Percentiles rank a stretch among this genome's conserved stretches.
phyloP scores from a whole-genome alignment of 2,888 invertebrate genomes.

The Perdita meconis region DNA sequence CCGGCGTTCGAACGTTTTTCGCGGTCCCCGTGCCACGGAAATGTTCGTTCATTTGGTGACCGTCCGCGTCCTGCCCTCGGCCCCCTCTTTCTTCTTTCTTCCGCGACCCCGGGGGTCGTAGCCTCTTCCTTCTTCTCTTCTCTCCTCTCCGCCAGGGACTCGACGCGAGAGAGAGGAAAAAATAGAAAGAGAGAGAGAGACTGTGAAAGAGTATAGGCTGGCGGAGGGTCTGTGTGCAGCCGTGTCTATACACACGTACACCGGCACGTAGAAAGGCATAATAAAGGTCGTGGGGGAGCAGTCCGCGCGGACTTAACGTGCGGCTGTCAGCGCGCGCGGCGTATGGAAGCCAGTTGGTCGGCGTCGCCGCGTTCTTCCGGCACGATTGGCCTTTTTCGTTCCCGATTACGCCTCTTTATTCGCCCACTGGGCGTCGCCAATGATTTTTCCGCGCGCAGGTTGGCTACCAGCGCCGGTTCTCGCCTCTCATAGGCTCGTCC shows the following conservation, averaged over 20 bases:
- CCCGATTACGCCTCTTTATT: constrained; percentile 77
- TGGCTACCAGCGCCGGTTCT: constrained; percentile 61
- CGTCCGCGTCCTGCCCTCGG: constrained; percentile 61
- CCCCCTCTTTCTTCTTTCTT: constrained; percentile 67
- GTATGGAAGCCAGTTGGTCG: constrained; percentile 57
- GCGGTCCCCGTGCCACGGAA: constrained; percentile 79
- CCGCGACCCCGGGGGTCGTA: constrained; percentile 52
- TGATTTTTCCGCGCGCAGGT: constrained; percentile 74
- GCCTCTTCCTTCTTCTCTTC: constrained; percentile 56
- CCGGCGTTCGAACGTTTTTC: constrained; percentile 72
- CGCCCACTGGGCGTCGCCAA: constrained; percentile 75
- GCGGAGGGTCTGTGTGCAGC: constrained; percentile 40
- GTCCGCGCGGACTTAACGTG: constrained; percentile 81
- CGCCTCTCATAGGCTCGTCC: constrained; percentile 72
- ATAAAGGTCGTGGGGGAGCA: constrained; percentile 66
- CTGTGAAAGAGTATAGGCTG: constrained; percentile 60
- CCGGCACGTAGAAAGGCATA: constrained; percentile 69
- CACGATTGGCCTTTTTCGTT: constrained; percentile 79
- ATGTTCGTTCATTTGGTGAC: constrained; percentile 77
- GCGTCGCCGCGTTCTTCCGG: constrained; percentile 51
- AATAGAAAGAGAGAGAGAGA: too few species aligned
- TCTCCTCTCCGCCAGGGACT: constrained; percentile 20
- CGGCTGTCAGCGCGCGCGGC: constrained; percentile 60
- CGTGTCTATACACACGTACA: constrained; percentile 58
- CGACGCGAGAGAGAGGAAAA: too few species aligned